Evolutionary conservation across 30 jellyfish, hydroid and myxozoan species (phyloP).

Genomic region (Morbakka virulenta): DNA sequence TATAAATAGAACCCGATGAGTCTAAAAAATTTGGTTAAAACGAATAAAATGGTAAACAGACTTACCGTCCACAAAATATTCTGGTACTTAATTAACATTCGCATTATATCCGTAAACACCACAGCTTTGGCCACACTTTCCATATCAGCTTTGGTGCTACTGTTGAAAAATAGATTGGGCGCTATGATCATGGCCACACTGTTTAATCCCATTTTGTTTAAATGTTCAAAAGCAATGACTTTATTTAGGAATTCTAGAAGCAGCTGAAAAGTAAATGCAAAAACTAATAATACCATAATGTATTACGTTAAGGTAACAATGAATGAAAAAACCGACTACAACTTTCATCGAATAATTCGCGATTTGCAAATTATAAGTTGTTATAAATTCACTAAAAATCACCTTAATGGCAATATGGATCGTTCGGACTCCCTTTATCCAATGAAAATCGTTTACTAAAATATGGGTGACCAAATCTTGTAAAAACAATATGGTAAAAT

Average conservation of each 20-base stretch:
- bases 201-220: conserved; percentile 88
- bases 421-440: too few species aligned
- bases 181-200: conserved; percentile 99
- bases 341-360: too few species aligned
- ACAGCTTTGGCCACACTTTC: conserved; percentile 86
- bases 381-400: too few species aligned
- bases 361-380: too few species aligned
- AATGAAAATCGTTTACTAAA: too few species aligned
- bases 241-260: conserved; percentile 59
- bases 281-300: not conserved
- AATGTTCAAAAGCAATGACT: conserved; percentile 50
- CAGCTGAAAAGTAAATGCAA: conserved; percentile 33
- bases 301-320: too few species aligned
- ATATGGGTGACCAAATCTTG: too few species aligned
- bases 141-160: conserved; percentile 49
- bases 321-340: too few species aligned
- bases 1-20: too few species aligned
- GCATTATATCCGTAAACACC: conserved; percentile 86
- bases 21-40: too few species aligned
- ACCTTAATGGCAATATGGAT: too few species aligned
- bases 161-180: conserved; percentile 81
- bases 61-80: conserved; percentile 90
- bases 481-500: too few species aligned
- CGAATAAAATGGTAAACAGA: not conserved
- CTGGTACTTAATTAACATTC: conserved; percentile 91